Percentiles rank a stretch among this genome's conserved stretches.
Evolutionary conservation across 2,888 invertebrate species (phyloP).

Genomic region (Drosophila nr. perissopoda): DNA sequence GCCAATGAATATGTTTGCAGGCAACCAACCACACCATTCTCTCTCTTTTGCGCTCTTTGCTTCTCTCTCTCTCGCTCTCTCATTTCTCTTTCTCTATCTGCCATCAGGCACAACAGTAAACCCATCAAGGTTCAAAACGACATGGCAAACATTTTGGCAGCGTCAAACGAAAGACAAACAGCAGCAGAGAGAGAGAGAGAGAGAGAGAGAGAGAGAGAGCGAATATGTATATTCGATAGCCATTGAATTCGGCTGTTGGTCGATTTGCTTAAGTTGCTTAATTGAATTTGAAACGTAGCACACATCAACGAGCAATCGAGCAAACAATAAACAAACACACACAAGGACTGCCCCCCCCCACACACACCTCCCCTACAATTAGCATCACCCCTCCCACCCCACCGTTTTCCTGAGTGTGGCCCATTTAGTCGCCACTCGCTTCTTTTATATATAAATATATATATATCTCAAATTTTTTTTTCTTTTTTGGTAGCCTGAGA

Average conservation of each 20-base stretch:
- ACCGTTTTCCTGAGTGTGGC: background rate
- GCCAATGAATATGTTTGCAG: constrained; percentile 13
- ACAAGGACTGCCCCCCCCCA: background rate
- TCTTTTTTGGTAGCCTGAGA: constrained; percentile 22
- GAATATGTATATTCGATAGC: constrained; percentile 16
- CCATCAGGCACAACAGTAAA: constrained; percentile 29
- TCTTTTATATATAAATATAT: background rate
- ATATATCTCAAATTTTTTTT: background rate
- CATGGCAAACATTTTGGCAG: constrained; percentile 68
- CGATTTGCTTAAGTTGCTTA: constrained; percentile 44
- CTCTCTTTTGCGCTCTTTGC: background rate
- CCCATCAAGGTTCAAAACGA: constrained; percentile 70
- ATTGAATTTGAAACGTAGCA: constrained; percentile 60
- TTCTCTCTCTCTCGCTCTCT: background rate
- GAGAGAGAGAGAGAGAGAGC: background rate
- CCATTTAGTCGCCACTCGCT: constrained; percentile 37
- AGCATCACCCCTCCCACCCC: background rate
- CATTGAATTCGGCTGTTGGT: constrained; percentile 33
- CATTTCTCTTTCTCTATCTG: background rate
- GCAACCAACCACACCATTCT: background rate
- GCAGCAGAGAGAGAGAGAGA: background rate
- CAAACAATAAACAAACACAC: constrained; percentile 10
- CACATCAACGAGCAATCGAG: constrained; percentile 18
- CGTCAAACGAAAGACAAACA: constrained; percentile 24
- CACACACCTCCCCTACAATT: background rate